These are phyloP conservation scores for Epicauta chinensis DNA, from an alignment of 1,140 invertebrate genomes.

Conservation along the genomic window DNA sequence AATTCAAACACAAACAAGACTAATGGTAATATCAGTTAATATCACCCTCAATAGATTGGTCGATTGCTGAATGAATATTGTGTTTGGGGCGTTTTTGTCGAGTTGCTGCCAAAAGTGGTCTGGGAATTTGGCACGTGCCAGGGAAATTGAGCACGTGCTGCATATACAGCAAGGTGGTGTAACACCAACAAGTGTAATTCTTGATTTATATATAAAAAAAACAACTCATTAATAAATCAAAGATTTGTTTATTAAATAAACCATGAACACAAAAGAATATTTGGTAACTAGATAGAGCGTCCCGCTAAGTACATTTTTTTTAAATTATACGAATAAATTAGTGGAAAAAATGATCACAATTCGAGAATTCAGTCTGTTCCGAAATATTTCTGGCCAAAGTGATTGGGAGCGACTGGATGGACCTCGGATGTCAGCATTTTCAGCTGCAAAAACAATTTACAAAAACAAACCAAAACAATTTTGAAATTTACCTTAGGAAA, in stretches of 20 bases:
- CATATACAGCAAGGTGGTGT: conserved; percentile 15
- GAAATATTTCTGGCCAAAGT: conserved; percentile 98
- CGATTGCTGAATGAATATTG: background rate
- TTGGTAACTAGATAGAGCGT: too few species aligned
- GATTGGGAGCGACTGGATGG: conserved; percentile 91
- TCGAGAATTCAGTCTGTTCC: conserved; percentile 76
- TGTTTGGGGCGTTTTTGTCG: background rate
- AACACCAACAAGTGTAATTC: background rate
- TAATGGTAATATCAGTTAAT: background rate
- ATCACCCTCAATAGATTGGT: background rate
- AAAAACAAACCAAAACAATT: background rate
- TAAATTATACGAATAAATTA: background rate
- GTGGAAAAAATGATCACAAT: background rate
- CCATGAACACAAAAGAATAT: too few species aligned
- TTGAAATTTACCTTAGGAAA: conserved; percentile 65
- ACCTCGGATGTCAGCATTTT: conserved; percentile 94
- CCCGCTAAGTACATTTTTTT: background rate
- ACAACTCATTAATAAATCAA: too few species aligned
- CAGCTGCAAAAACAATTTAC: conserved; percentile 54
- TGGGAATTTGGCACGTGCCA: conserved; percentile 28
- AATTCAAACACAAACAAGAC: conserved; percentile 2
- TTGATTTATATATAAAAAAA: too few species aligned
- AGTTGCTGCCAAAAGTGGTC: background rate
- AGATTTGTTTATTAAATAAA: too few species aligned
- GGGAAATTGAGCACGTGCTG: conserved; percentile 24